A percentile compares a stretch with the other conserved stretches of the same genome.
phyloP scores from a whole-genome alignment of 1,140 invertebrate species.

The Pseudomyrmex cubaensis region DNA sequence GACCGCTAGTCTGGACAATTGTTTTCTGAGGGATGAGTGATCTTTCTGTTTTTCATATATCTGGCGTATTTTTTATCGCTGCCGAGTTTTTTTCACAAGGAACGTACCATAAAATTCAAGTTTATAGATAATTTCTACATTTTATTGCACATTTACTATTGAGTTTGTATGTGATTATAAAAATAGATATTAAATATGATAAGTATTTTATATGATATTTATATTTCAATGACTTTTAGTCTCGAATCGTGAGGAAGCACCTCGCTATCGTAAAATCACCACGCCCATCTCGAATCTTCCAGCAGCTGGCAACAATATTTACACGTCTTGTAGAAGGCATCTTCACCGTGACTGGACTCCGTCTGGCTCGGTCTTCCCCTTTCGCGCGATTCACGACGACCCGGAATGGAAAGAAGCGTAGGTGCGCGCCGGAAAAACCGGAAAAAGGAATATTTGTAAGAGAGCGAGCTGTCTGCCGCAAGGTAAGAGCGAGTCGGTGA shows the following conservation, averaged over 20 bases:
- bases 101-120: no score
- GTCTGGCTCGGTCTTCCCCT: neutral
- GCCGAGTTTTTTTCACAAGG: neutral
- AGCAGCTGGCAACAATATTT: constrained; percentile 15
- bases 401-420: constrained; percentile 1
- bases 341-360: neutral
- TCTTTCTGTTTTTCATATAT: constrained; percentile 16
- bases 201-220: no score
- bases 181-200: no score
- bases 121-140: no score
- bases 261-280: neutral
- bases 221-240: no score
- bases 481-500: constrained; percentile 43
- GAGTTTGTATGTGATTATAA: no score
- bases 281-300: neutral
- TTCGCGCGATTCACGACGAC: constrained; percentile 2
- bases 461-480: neutral
- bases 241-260: neutral
- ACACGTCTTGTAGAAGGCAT: constrained; percentile 9
- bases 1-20: constrained; percentile 31
- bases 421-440: neutral
- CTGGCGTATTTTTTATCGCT: neutral
- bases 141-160: no score
- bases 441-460: neutral
- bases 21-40: constrained; percentile 14